These are phyloP conservation scores for Tachypleus tridentatus DNA, from an alignment of 1,140 invertebrate species.

Conservation along the genomic window DNA sequence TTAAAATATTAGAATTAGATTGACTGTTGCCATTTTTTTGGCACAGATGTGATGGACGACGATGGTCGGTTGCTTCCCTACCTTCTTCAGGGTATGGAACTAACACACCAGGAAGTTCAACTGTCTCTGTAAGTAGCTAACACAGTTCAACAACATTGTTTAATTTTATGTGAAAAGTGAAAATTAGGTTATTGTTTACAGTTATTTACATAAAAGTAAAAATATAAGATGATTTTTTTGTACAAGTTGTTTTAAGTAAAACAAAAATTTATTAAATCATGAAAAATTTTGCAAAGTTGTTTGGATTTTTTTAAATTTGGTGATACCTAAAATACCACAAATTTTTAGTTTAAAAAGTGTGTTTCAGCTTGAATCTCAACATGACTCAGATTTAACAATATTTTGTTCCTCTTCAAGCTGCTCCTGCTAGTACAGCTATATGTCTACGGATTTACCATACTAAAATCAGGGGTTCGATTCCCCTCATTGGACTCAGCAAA, in stretches of 20 bases:
- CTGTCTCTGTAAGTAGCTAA: conserved; percentile 65
- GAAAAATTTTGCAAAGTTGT: conserved; percentile 18
- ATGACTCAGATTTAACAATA: too few relatives aligned
- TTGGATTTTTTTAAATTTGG: neutral
- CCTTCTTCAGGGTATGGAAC: conserved; percentile 95
- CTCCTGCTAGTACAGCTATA: too few relatives aligned
- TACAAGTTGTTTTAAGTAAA: too few relatives aligned
- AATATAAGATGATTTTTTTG: too few relatives aligned
- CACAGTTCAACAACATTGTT: conserved; percentile 18
- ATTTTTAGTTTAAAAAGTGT: too few relatives aligned
- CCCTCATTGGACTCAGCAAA: too few relatives aligned
- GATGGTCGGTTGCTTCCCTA: conserved; percentile 93
- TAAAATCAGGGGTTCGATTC: too few relatives aligned
- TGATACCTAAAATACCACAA: too few relatives aligned
- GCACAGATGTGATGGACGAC: conserved; percentile 59
- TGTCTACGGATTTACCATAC: too few relatives aligned
- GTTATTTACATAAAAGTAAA: too few relatives aligned
- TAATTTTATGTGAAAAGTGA: conserved; percentile 26
- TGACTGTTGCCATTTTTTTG: neutral
- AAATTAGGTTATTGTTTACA: conserved; percentile 5
- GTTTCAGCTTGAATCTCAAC: too few relatives aligned
- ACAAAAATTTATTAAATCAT: neutral
- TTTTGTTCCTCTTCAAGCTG: too few relatives aligned
- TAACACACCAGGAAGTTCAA: conserved; percentile 85
- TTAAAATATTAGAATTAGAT: neutral